Evolutionary conservation across 2,797 vertebrate species (phyloP), one percentile per base, ranked within the genome.

Genomic region (Argya squamiceps): DNA sequence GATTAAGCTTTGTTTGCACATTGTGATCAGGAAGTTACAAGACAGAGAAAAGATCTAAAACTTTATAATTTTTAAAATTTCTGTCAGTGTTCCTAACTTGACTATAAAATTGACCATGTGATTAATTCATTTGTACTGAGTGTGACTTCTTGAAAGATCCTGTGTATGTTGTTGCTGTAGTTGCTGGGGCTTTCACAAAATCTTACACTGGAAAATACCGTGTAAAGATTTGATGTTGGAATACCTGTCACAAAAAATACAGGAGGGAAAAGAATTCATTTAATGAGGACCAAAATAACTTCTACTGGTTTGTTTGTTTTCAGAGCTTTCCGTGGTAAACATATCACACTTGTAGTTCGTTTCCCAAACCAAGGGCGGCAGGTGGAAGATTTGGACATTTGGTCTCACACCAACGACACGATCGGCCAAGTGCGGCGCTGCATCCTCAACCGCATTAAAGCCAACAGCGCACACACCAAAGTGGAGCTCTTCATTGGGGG

Each of bases 331-430:
- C 98, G 99, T 86, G 99, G 99, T 89, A 99, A 99, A 92, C 99
- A 99, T 91, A 99, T 99, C 95, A 99, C 99, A 15, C 97, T 99
- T 93, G 99, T 99, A 56, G 99, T 99, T 95, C 99, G 99, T 70
- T 99, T 99, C 96, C 99, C 99, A 74, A 99, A 99, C 98, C 99
- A 99, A 97, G 99, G 99, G 36, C 99, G 99, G 23, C 99, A 99
- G 97, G 99, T 99, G 70, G 99, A 99, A 67, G 99, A 99, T 97
- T 97, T 99, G 97, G 99, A 99, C 79, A 99, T 99, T 95, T 99
- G 99, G 99, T 99, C 99, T 70, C 99, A 99, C 96, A 99, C 99
- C 63, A 99, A 99, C 2, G 99, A 99, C 97, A 99, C 99, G 43
- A 99, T 99, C 30, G 99, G 99, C 93, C 99, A 99, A 34, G 99